phyloP scores from a whole-genome alignment of 2,888 invertebrate genomes.

The Malthinus flaveolus region DNA sequence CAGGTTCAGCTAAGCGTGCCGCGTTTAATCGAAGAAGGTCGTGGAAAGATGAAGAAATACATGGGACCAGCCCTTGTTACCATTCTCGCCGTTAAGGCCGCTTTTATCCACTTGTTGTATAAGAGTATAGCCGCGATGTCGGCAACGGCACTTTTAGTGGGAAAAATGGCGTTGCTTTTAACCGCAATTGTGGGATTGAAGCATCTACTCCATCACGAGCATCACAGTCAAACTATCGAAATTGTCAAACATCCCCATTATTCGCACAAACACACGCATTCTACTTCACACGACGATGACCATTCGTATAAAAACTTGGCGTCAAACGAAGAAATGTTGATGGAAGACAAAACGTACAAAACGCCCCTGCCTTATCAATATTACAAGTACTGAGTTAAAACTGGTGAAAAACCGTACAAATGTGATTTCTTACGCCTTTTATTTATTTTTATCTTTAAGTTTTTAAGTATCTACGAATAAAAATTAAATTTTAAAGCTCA shows the following conservation, averaged over 20 bases:
- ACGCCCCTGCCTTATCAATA: constrained; percentile 49
- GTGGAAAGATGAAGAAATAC: constrained; percentile 63
- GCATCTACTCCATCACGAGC: constrained; percentile 69
- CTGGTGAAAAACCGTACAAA: neutral
- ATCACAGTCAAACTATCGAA: constrained; percentile 79
- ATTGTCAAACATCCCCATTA: constrained; percentile 86
- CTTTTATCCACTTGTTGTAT: constrained; percentile 73
- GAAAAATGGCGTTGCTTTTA: constrained; percentile 80
- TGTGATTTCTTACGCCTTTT: constrained; percentile 2
- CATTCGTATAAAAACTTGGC: constrained; percentile 12
- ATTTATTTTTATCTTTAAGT: neutral
- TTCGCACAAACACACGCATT: constrained; percentile 39
- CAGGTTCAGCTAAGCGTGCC: constrained; percentile 52
- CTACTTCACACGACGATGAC: constrained; percentile 44
- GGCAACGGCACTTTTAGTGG: constrained; percentile 79
- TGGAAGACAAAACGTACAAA: constrained; percentile 66
- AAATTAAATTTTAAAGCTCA: neutral
- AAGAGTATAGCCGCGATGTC: constrained; percentile 76
- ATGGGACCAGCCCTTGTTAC: constrained; percentile 69
- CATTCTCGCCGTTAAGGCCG: constrained; percentile 71
- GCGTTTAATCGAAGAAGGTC: constrained; percentile 57
- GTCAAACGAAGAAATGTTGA: constrained; percentile 51
- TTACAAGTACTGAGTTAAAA: neutral
- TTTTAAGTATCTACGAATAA: neutral
- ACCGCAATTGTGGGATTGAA: constrained; percentile 80